Evolutionary conservation across 1,140 invertebrate genomes (phyloP).

Genomic region (Papilio helenus): DNA sequence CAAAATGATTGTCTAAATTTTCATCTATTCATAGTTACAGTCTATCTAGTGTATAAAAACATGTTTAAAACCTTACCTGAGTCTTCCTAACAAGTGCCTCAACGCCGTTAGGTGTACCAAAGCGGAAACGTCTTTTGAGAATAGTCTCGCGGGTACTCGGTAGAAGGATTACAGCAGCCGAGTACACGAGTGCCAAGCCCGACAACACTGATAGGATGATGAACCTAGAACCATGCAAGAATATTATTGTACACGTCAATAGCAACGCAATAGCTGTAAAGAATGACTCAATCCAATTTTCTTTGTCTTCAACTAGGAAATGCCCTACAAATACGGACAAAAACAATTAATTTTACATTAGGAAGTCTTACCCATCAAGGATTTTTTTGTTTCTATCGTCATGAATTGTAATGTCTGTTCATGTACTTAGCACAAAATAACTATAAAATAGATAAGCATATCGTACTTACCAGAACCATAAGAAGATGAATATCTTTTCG

Average conservation of each 20-base stretch:
- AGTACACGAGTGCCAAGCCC: conserved; percentile 91
- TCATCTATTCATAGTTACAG: no score
- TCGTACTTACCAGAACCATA: conserved; percentile 88
- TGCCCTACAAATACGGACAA: conserved; percentile 2
- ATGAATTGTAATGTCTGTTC: background rate
- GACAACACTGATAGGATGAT: conserved; percentile 91
- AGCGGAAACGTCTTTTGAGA: conserved; percentile 89
- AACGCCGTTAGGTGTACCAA: conserved; percentile 87
- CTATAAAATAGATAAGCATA: conserved; percentile 39
- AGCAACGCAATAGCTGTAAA: background rate
- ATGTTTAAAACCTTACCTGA: conserved; percentile 83
- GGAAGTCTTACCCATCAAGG: conserved; percentile 38
- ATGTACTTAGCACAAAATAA: conserved; percentile 31
- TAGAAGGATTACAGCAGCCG: conserved; percentile 89
- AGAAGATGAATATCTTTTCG: conserved; percentile 96
- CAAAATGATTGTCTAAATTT: no score
- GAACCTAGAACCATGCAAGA: conserved; percentile 82
- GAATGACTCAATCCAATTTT: conserved; percentile 17
- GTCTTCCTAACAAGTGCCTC: conserved; percentile 89
- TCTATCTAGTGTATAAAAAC: background rate
- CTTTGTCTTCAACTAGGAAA: conserved; percentile 35
- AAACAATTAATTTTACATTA: conserved; percentile 27
- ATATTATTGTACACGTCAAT: conserved; percentile 20
- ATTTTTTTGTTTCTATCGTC: background rate
- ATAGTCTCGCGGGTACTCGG: conserved; percentile 92